Evolutionary conservation across 2,888 invertebrate genomes (phyloP), one percentile per base, ranked within the genome.

Genomic region (Macroteleia sp.): DNA sequence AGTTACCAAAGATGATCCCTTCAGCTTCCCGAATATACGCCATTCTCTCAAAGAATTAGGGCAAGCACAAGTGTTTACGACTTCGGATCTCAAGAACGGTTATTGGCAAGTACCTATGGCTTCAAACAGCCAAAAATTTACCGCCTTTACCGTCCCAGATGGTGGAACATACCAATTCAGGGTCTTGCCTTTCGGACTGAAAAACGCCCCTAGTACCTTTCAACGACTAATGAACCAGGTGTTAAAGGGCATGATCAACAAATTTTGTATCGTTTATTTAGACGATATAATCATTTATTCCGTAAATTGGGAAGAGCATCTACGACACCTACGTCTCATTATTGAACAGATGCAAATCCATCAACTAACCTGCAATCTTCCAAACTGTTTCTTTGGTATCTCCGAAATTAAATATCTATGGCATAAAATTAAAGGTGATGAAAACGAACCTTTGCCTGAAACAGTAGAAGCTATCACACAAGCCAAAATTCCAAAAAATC

Each of bases 251-350:
- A 79, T 79, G 25, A 44, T 84, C 3, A 64, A 75, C n/a, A 42
- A 79, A 1, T 62, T 80, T 36, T 80, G 80, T 12, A 19, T 82
- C 1, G 83, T 82, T 0, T 88, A 87, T 61, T 54, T 87, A 4
- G 87, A 87, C 32, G 86, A 88, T 59, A 84, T 88, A 8, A 83
- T 88, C 9, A 41, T 85, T 25, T 83, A 77, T 61, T 81, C 81
- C 5, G 6, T 59, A n/a, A n/a, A n/a, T n/a, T n/a, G n/a, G n/a
- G n/a, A n/a, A n/a, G n/a, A n/a, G n/a, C n/a, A n/a, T n/a, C n/a
- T n/a, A n/a, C n/a, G n/a, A n/a, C n/a, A n/a, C n/a, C n/a, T n/a
- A n/a, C n/a, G n/a, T n/a, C n/a, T n/a, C n/a, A n/a, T n/a, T n/a
- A 52, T 85, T 5, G 83, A 85, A 25, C 20, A 82, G 0, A 42